Evolutionary conservation across 2,113 vertebrate species (phyloP), one percentile per base, ranked within the genome.

Genomic region (Sprattus sprattus): DNA sequence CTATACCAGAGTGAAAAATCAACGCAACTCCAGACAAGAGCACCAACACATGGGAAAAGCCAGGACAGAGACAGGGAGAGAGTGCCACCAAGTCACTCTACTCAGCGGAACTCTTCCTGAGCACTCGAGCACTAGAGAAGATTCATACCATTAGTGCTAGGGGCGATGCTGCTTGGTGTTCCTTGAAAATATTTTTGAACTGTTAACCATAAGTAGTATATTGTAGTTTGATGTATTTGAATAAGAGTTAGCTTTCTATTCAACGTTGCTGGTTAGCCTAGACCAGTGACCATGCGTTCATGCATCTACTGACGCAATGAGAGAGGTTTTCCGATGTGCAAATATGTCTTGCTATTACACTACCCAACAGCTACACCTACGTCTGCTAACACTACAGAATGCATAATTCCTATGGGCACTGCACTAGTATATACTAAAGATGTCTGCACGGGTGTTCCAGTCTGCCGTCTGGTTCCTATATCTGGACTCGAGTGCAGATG

Each of bases 401-500:
- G n/a, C n/a, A n/a, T n/a, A n/a, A n/a, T n/a, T n/a, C n/a, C n/a
- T n/a, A n/a, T n/a, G n/a, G n/a, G n/a, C n/a, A n/a, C n/a, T n/a
- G n/a, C n/a, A n/a, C n/a, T n/a, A n/a, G n/a, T n/a, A n/a, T n/a
- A n/a, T n/a, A n/a, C 91, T 11, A 91, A 89, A 1, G 83, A 92
- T 93, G 90, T 94, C 94, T 91, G 92, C 94, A 92, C 90, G 94
- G 96, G 94, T 96, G 94, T 95, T 97, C 95, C 95, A 96, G 95
- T 88, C 75, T 89, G 93, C 94, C 97, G 98, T 97, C 97, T 97
- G 97, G 96, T 96, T 96, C 94, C 95, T 92, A 97, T 98, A 57
- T 83, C 64, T 39, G 39, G 39, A 39, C 86, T 67, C 82, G 89
- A 89, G 81, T 75, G 45, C 86, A 92, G 90, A 88, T 84, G 87